Evolutionary conservation across 2,113 vertebrate species (phyloP), one percentile per base, ranked within the genome.

Genomic region (Tetraodon nigroviridis): DNA sequence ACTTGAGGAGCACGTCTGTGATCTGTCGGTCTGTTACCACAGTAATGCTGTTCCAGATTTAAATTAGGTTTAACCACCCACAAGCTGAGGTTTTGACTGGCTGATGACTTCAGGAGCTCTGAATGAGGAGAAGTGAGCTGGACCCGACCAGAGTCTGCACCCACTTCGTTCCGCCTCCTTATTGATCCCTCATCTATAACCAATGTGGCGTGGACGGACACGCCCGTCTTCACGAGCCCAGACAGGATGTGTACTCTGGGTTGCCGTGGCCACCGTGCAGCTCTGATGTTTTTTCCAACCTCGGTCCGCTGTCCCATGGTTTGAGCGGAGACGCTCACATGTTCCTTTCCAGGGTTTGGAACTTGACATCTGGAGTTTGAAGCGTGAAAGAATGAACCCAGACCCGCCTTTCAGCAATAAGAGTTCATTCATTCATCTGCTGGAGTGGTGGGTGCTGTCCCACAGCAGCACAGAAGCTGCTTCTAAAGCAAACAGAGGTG

Each of bases 171-270:
- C 12, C 10, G 12, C 32, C 32, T 37, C 32, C 2, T 37, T 37
- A 12, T 8, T 1, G 32, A 37, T 37, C 6, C 6, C 6, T 32
- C 55, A 69, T 64, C 73, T 10, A 53, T 37, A 56, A 78, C 80
- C 71, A 73, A 67, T 73, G 76, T 29, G 8, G 29, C 55, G 20
- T 49, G 65, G 60, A 71, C 68, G 59, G 63, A 60, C 80, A 71
- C 78, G 66, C 59, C 78, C 80, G 82, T 77, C 47, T 58, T 62
- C 61, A 76, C 75, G 68, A 69, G 75, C 67, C 67, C 18, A 58
- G 24, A 55, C 73, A 81, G 79, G 76, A 71, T 84, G 84, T 88
- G 76, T 80, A 61, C 70, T 41, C 18, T 0, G 7, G 2, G 82
- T 89, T 82, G 69, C 84, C 65, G 67, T 58, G 76, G 67, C 78